These are phyloP conservation scores for Mandrillus leucophaeus DNA, from an alignment of 2,113 vertebrate genomes.

Conservation along the genomic window DNA sequence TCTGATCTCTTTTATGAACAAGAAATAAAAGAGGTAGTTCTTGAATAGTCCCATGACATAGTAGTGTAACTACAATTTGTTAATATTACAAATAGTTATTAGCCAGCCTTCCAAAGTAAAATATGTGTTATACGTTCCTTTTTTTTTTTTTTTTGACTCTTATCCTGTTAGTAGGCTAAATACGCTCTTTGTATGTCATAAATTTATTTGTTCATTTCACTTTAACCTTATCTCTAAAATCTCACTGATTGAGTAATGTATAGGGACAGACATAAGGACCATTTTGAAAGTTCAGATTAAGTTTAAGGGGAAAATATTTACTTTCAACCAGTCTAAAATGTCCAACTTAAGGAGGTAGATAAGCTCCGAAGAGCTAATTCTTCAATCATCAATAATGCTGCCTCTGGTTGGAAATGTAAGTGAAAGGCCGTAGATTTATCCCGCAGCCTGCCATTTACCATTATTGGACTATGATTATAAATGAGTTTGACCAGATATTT, in stretches of 20 bases:
- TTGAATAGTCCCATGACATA: background rate
- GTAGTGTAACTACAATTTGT: background rate
- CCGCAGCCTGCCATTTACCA: constrained; percentile 43
- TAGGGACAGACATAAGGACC: constrained; percentile 9
- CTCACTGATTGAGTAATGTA: constrained; percentile 7
- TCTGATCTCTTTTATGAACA: constrained; percentile 52
- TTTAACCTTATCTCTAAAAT: constrained; percentile 41
- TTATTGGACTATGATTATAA: constrained; percentile 67
- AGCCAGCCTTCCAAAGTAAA: constrained; percentile 40
- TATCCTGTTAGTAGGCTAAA: too few relatives aligned
- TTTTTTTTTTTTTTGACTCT: too few relatives aligned
- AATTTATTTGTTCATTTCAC: constrained; percentile 11
- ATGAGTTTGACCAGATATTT: constrained; percentile 75
- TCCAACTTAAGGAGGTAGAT: constrained; percentile 28
- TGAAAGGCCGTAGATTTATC: constrained; percentile 17
- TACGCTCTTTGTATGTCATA: background rate
- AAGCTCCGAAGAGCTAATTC: constrained; percentile 42
- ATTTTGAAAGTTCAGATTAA: constrained; percentile 69
- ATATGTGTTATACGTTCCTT: background rate
- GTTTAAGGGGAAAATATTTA: constrained; percentile 70
- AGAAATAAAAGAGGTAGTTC: constrained; percentile 45
- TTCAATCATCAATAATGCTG: constrained; percentile 48
- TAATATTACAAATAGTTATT: constrained; percentile 40
- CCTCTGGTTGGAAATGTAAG: constrained; percentile 19
- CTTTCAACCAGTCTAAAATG: constrained; percentile 33